Percentiles rank a stretch among this genome's conserved stretches.
phyloP scores from a whole-genome alignment of 35 echinoderm and acorn worm species.

The Apostichopus californicus region DNA sequence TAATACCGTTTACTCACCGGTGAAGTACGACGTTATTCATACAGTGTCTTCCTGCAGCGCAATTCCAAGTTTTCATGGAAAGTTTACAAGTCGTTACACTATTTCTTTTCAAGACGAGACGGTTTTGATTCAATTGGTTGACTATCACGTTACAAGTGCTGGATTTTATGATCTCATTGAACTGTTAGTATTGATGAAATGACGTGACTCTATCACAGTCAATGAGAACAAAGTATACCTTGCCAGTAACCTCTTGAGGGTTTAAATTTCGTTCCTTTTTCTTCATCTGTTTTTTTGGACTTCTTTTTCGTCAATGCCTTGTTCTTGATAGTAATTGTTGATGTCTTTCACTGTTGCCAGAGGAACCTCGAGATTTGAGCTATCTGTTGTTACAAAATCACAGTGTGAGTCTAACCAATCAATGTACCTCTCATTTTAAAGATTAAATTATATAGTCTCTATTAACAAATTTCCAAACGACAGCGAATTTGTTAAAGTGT shows the following conservation, averaged over 20 bases:
- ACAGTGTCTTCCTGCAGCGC: too few species aligned
- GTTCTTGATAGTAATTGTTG: neutral
- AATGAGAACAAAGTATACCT: neutral
- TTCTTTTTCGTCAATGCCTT: neutral
- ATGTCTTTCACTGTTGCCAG: neutral
- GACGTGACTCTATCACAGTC: neutral
- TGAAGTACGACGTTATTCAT: too few species aligned
- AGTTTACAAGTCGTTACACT: neutral
- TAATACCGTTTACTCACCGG: too few species aligned
- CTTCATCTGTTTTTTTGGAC: neutral
- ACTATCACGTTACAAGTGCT: neutral
- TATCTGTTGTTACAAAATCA: neutral
- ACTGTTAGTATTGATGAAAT: neutral
- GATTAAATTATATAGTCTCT: too few species aligned
- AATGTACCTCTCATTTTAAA: too few species aligned
- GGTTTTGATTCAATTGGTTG: neutral
- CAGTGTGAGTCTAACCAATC: too few species aligned
- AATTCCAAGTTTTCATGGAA: too few species aligned
- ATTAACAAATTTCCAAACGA: too few species aligned
- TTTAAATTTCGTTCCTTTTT: slow-evolving; percentile 4
- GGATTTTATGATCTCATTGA: neutral
- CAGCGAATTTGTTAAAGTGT: too few species aligned
- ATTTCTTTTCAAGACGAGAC: neutral
- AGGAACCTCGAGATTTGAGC: neutral
- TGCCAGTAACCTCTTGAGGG: slow-evolving; percentile 13